Percentiles rank a stretch among this genome's conserved stretches.
Conservation (phyloP, 1,140 invertebrate genomes). For the Halictus rubicundus region DNA sequence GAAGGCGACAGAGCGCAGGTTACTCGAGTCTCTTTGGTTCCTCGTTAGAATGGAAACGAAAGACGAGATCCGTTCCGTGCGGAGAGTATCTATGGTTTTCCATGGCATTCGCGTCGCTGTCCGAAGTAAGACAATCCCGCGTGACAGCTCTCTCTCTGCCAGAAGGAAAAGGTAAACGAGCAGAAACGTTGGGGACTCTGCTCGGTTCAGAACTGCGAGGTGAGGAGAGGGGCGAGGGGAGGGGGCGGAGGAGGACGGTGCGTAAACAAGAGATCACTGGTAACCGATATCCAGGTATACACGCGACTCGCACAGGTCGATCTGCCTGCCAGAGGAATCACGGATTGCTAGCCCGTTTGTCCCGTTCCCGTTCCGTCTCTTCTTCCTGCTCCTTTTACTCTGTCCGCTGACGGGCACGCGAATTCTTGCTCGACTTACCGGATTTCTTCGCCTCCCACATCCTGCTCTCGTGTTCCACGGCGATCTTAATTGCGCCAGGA, state of each 20-base stretch:
- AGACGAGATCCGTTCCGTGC: slow-evolving; percentile 64
- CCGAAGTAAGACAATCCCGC: slow-evolving; percentile 77
- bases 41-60: slow-evolving; percentile 54
- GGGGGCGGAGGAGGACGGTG: slow-evolving; percentile 26
- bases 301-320: slow-evolving; percentile 25
- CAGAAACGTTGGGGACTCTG: slow-evolving; percentile 6
- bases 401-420: slow-evolving; percentile 7
- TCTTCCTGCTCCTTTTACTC: slow-evolving; percentile 40
- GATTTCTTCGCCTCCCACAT: slow-evolving; percentile 72
- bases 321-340: slow-evolving; percentile 49
- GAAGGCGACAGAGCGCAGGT: slow-evolving; percentile 42
- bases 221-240: too few relatives aligned
- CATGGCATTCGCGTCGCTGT: slow-evolving; percentile 60
- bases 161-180: slow-evolving; percentile 34
- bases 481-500: slow-evolving; percentile 19
- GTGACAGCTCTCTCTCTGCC: slow-evolving; percentile 64
- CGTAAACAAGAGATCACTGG: slow-evolving; percentile 60
- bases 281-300: slow-evolving; percentile 74
- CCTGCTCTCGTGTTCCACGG: slow-evolving; percentile 71
- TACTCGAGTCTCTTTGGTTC: slow-evolving; percentile 66
- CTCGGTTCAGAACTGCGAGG: background rate
- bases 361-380: slow-evolving; percentile 13
- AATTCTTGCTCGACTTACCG: slow-evolving; percentile 67
- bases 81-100: slow-evolving; percentile 67
- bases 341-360: slow-evolving; percentile 49